Percentiles rank a stretch among this genome's conserved stretches.
Evolutionary conservation across 2,888 invertebrate genomes (phyloP).

Genomic region (Tinea trinotella): DNA sequence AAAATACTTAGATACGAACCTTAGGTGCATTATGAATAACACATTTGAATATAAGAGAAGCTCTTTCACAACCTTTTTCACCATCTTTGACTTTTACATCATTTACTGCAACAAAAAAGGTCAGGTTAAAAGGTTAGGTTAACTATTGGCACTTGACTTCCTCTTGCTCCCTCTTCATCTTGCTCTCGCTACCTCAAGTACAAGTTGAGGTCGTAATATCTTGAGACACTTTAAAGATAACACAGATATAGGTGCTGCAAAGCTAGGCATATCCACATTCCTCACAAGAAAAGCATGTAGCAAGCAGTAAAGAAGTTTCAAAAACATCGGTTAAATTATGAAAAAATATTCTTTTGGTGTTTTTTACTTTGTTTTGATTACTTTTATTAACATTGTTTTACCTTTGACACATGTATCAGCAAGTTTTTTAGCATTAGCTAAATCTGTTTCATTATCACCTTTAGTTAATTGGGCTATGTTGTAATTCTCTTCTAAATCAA

Average conservation of each 20-base stretch:
- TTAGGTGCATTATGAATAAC: constrained; percentile 1
- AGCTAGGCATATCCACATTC: too few species aligned
- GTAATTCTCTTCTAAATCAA: constrained; percentile 40
- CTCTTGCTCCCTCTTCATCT: too few species aligned
- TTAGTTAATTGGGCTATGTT: constrained; percentile 42
- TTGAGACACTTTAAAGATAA: too few species aligned
- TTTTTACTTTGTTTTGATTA: constrained; percentile 5
- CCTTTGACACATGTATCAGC: constrained; percentile 48
- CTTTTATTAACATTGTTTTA: too few species aligned
- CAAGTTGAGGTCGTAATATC: too few species aligned
- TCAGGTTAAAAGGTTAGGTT: too few species aligned
- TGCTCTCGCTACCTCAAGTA: too few species aligned
- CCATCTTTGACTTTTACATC: constrained; percentile 45
- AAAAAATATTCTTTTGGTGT: constrained; percentile 16
- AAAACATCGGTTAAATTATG: not conserved
- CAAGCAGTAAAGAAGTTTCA: too few species aligned
- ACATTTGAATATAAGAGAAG: constrained; percentile 16
- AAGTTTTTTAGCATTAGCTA: constrained; percentile 44
- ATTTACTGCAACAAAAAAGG: constrained; percentile 40
- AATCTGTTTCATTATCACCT: constrained; percentile 45
- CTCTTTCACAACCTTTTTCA: constrained; percentile 45
- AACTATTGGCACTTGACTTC: too few species aligned
- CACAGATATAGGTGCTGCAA: too few species aligned
- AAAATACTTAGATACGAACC: too few species aligned
- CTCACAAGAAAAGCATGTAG: too few species aligned